phyloP scores from a whole-genome alignment of 2,797 vertebrate genomes.

The Trachurus trachurus region DNA sequence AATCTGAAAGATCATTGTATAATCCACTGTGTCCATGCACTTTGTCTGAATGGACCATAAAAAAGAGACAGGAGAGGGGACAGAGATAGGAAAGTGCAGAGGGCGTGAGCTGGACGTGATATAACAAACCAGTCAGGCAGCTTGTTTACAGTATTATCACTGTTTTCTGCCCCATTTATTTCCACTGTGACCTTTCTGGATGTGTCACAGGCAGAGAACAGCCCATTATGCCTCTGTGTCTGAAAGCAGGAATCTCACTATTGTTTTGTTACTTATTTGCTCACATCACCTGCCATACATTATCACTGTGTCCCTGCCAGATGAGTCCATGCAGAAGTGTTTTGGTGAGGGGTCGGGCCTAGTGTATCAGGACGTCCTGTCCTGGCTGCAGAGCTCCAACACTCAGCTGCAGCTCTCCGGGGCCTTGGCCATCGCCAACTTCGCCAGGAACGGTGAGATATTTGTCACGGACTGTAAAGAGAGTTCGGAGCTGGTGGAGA shows the following conservation, averaged over 20 bases:
- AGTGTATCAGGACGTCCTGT: constrained; percentile 83
- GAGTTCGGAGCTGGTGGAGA: background rate
- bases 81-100: background rate
- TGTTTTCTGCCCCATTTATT: background rate
- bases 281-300: background rate
- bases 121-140: background rate
- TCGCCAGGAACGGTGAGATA: constrained; percentile 84
- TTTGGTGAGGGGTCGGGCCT: constrained; percentile 83
- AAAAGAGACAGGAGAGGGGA: background rate
- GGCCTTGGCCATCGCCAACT: constrained; percentile 83
- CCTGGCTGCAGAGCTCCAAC: constrained; percentile 85
- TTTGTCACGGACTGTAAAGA: background rate
- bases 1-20: no score
- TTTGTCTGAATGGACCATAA: no score
- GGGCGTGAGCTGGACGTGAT: no score
- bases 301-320: constrained; percentile 60
- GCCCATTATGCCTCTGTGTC: background rate
- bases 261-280: background rate
- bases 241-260: background rate
- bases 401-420: constrained; percentile 85
- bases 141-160: background rate
- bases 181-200: background rate
- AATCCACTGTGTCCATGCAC: no score
- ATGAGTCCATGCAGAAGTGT: constrained; percentile 87
- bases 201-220: background rate